Evolutionary conservation across 2,113 vertebrate genomes (phyloP).

Genomic region (Rhinichthys klamathensis): DNA sequence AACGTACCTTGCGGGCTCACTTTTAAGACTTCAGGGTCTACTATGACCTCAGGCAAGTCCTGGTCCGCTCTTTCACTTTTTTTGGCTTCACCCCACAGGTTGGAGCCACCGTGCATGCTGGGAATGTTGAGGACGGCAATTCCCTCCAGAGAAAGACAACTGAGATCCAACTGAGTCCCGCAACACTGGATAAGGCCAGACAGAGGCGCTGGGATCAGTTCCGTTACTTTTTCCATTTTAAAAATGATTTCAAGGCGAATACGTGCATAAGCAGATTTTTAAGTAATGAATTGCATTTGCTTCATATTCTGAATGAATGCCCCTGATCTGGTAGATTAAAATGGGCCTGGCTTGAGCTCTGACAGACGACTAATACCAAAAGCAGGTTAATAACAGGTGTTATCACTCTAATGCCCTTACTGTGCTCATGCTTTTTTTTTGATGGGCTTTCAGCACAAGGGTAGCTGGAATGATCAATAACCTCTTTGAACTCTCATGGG

Average conservation of each 20-base stretch:
- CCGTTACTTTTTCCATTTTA: neutral
- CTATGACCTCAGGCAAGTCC: conserved; percentile 79
- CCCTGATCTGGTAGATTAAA: conserved; percentile 16
- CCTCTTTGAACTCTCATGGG: conserved; percentile 6
- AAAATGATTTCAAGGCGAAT: neutral
- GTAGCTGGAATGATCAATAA: conserved; percentile 2
- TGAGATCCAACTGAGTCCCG: conserved; percentile 81
- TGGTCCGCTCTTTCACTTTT: conserved; percentile 70
- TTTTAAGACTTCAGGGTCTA: conserved; percentile 85
- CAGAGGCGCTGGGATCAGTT: neutral
- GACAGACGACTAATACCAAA: conserved; percentile 17
- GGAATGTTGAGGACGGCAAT: conserved; percentile 92
- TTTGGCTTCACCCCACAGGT: conserved; percentile 90
- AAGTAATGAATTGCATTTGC: conserved; percentile 39
- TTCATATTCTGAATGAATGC: conserved; percentile 25
- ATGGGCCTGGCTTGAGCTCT: conserved; percentile 11
- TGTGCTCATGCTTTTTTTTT: conserved; percentile 14
- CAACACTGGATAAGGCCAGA: conserved; percentile 76
- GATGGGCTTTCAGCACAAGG: conserved; percentile 1
- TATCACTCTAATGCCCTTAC: neutral
- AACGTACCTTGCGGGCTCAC: conserved; percentile 83
- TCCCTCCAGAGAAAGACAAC: conserved; percentile 79
- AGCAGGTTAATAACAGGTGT: conserved; percentile 9
- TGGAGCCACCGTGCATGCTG: conserved; percentile 92
- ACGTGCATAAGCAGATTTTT: neutral